A percentile compares a stretch with the other conserved stretches of the same genome.
phyloP scores from a whole-genome alignment of 2,113 vertebrate genomes.

The Megaptera novaeangliae region DNA sequence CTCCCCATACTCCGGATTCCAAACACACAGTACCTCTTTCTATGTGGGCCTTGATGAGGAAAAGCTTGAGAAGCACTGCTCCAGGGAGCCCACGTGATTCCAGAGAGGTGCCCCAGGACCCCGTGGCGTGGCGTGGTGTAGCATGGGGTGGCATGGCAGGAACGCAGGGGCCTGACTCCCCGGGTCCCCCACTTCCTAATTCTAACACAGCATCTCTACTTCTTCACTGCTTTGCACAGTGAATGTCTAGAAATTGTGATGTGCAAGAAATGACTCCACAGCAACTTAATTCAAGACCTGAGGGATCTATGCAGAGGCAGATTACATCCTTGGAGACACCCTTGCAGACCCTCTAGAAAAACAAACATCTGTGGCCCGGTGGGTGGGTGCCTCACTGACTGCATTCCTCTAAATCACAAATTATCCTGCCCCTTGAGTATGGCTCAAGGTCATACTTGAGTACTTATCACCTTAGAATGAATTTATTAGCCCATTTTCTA shows the following conservation, averaged over 20 bases:
- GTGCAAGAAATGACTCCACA: background rate
- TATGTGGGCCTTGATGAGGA: background rate
- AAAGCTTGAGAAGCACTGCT: background rate
- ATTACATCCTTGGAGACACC: background rate
- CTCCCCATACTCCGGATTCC: background rate
- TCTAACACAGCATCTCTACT: background rate
- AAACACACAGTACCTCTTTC: background rate
- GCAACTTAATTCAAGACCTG: background rate
- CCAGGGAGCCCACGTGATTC: background rate
- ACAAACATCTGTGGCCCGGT: background rate
- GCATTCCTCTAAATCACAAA: background rate
- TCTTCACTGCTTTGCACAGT: background rate
- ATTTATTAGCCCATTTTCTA: background rate
- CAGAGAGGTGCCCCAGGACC: background rate
- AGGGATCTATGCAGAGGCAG: background rate
- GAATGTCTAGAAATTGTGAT: background rate
- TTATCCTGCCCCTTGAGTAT: background rate
- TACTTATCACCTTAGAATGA: background rate
- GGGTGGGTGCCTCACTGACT: background rate
- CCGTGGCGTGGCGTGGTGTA: fast-evolving
- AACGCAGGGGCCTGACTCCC: background rate
- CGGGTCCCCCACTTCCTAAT: background rate
- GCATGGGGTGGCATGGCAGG: fast-evolving
- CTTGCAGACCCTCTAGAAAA: background rate
- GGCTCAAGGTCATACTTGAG: background rate